A percentile compares a stretch with the other conserved stretches of the same genome.
Conservation (phyloP, 2,113 vertebrate genomes). For the Elephas maximus region DNA sequence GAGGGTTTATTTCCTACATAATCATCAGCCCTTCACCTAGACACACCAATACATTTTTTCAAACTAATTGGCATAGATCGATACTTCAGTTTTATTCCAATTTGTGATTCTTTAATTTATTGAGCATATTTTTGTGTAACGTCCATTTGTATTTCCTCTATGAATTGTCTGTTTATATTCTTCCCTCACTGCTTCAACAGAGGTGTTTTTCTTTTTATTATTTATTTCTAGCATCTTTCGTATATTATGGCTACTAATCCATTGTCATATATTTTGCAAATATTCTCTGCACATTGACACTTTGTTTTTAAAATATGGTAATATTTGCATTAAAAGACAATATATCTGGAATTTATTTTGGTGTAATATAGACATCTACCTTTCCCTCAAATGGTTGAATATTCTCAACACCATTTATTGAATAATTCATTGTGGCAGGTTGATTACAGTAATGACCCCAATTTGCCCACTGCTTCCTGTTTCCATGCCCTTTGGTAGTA, state of each 20-base stretch:
- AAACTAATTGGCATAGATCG: slow-evolving; percentile 20
- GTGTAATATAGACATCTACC: background rate
- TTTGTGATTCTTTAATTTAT: background rate
- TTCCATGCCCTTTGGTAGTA: background rate
- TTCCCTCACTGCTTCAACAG: background rate
- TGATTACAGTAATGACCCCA: background rate
- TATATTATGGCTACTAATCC: background rate
- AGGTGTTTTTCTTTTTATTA: background rate
- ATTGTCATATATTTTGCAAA: background rate
- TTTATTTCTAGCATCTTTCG: slow-evolving; percentile 38
- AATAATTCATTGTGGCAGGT: slow-evolving; percentile 19
- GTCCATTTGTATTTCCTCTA: background rate
- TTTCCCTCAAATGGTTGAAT: background rate
- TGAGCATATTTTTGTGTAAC: background rate
- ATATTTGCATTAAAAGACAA: slow-evolving; percentile 57
- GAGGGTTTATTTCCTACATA: background rate
- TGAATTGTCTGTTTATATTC: background rate
- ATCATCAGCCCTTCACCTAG: background rate
- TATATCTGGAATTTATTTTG: slow-evolving; percentile 8
- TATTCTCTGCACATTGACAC: background rate
- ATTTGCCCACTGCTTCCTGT: background rate
- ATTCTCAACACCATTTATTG: background rate
- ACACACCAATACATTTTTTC: background rate
- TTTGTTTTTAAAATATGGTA: slow-evolving; percentile 6
- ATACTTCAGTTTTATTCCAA: background rate